phyloP scores from a whole-genome alignment of 2,113 vertebrate genomes.

The Brachypodius melanocephalos region DNA sequence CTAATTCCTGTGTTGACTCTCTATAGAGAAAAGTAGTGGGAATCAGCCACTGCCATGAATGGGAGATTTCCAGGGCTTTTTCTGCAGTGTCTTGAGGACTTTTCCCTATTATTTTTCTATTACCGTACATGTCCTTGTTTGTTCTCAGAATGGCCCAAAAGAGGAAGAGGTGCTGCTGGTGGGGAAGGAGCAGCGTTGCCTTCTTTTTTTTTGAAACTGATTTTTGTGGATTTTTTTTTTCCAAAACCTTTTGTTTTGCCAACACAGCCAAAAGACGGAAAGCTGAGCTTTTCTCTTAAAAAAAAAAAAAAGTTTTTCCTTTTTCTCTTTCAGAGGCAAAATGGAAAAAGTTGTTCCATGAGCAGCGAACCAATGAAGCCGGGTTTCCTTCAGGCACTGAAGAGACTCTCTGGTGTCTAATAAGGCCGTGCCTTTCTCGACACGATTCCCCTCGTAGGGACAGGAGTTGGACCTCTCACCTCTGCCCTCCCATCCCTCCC shows the following conservation, averaged over 20 bases:
- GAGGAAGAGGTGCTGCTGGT: neutral
- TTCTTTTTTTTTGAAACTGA: neutral
- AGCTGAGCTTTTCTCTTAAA: neutral
- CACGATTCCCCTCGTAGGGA: rapidly evolving
- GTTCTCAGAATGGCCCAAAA: neutral
- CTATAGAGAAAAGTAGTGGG: too few relatives aligned
- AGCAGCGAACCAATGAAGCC: neutral
- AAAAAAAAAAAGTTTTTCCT: neutral
- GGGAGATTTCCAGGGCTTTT: neutral
- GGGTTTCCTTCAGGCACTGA: neutral
- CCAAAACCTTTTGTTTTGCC: neutral
- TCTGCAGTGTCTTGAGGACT: neutral
- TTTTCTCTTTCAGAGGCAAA: neutral
- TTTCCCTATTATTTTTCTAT: slow-evolving; percentile 9
- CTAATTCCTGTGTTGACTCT: neutral
- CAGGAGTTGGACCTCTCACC: neutral
- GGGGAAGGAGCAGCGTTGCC: neutral
- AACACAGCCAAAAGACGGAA: rapidly evolving
- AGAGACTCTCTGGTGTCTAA: neutral
- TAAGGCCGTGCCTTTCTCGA: rapidly evolving
- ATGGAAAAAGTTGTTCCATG: neutral
- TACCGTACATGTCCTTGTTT: neutral
- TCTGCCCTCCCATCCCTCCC: neutral
- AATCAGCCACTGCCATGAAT: rapidly evolving
- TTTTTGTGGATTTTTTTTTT: neutral